These are phyloP conservation scores for Sclerurus mexicanus DNA, from an alignment of 2,113 vertebrate genomes.

Conservation along the genomic window DNA sequence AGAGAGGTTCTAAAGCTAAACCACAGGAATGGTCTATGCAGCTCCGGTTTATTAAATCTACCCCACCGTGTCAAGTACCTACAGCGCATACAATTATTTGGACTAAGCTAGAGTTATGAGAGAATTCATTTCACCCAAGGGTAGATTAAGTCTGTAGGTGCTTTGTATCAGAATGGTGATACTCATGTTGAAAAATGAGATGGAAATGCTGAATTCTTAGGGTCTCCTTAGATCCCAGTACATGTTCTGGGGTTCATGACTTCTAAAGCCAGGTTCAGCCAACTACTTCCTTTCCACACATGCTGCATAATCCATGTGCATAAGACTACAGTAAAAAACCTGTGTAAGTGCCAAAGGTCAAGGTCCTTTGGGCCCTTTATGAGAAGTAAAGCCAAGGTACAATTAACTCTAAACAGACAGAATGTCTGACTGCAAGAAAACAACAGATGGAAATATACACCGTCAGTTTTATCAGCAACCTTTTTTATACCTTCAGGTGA, in stretches of 20 bases:
- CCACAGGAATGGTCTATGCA: conserved; percentile 47
- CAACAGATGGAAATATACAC: background rate
- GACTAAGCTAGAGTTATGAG: conserved; percentile 14
- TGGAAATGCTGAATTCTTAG: conserved; percentile 34
- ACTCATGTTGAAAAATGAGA: conserved; percentile 14
- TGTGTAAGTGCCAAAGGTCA: conserved; percentile 24
- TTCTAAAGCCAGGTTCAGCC: conserved; percentile 25
- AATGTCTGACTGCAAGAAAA: background rate
- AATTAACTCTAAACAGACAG: conserved; percentile 1
- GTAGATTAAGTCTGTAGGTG: conserved; percentile 49
- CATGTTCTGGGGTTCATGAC: conserved; percentile 27
- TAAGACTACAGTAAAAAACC: conserved; percentile 12
- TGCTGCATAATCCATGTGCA: conserved; percentile 23
- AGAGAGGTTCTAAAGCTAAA: conserved; percentile 58
- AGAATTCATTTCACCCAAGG: conserved; percentile 59
- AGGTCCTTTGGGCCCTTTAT: background rate
- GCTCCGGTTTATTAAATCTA: conserved; percentile 61
- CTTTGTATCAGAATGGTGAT: conserved; percentile 31
- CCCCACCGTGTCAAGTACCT: background rate
- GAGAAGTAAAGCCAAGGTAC: conserved; percentile 5
- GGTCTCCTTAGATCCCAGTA: background rate
- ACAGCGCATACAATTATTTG: background rate
- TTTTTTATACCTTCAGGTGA: background rate
- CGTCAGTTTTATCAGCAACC: background rate
- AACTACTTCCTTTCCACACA: conserved; percentile 36